Base-by-base conservation (phyloP, 2,888 invertebrate species). In the Brenthis hecate region DNA sequence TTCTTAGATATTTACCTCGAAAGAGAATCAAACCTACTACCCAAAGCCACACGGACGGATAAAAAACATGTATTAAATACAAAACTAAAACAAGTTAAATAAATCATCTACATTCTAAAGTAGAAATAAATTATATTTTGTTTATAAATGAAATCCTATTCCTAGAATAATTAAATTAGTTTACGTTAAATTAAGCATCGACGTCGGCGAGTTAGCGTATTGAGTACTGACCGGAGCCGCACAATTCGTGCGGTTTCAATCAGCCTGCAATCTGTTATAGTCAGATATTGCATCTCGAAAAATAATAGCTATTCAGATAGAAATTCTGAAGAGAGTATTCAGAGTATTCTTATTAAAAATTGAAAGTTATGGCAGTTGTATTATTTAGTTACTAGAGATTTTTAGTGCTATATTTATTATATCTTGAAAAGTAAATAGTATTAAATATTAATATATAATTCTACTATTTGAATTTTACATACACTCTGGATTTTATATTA, bases 211-310 rank as follows among this genome's bases (percentile, higher is more conserved):
- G 48, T 48, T 28, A 28, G 5, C 28, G 28, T 28, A 5, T 4
- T 28, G 28, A 4, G 32, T 51, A 54, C 54, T 53, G 53, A 43
- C 53, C 54, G 11, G 43, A 19, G 36, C 62, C 62, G 19, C 61
- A 62, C 51, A 62, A 53, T 62, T 43, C 62, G 23, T 23, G 62
- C 62, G 62, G 62, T 54, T 62, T 43, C 62, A 62, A 54, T 62
- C 62, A 62, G 53, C 11, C 50, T 62, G 62, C 53, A 53, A 54
- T 62, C 62, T 62, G 43, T 13, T 16, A 14, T 54, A 62, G 19
- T 19, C 19, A 62, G 51, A 36, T 62, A 54, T 54, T 43, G 62
- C 53, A 62, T 62, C 62, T 62, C 54, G 62, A 62, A 62, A 62
- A 62, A 62, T 62, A 62, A 14, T 43, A 23, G 16, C 53, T 13